A percentile compares a stretch with the other conserved stretches of the same genome.
These are phyloP conservation scores for Marronus borbonicus DNA, from an alignment of 2,888 invertebrate genomes.

Conservation along the genomic window DNA sequence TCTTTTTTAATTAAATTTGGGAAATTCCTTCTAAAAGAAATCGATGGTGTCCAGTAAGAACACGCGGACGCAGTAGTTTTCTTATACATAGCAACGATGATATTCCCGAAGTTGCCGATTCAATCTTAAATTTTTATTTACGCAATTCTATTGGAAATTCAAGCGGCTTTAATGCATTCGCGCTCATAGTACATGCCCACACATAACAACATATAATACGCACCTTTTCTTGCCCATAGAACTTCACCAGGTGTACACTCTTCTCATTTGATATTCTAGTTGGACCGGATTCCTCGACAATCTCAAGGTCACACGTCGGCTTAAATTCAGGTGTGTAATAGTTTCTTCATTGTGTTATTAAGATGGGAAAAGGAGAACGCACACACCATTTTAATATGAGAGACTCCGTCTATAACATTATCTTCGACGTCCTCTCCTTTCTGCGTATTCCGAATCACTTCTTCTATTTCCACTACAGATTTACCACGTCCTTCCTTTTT, in stretches of 20 bases:
- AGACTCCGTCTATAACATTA: slow-evolving; percentile 5
- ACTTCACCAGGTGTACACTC: slow-evolving; percentile 47
- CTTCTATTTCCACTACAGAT: slow-evolving; percentile 5
- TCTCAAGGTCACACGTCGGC: slow-evolving; percentile 49
- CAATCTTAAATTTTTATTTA: background rate
- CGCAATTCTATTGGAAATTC: background rate
- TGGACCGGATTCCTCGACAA: slow-evolving; percentile 52
- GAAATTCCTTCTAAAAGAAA: no score
- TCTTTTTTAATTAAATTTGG: no score
- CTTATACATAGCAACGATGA: no score
- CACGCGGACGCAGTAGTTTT: no score
- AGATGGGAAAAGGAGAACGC: slow-evolving; percentile 21
- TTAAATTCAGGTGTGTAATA: slow-evolving; percentile 52
- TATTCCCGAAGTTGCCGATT: background rate
- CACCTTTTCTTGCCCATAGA: slow-evolving; percentile 20
- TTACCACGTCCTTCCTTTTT: slow-evolving; percentile 8
- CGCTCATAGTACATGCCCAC: background rate
- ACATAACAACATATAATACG: slow-evolving; percentile 16
- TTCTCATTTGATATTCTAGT: slow-evolving; percentile 52
- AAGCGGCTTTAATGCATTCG: slow-evolving; percentile 5
- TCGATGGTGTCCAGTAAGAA: no score
- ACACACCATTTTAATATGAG: background rate
- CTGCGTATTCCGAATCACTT: background rate
- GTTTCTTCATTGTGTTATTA: slow-evolving; percentile 50
- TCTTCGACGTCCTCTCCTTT: slow-evolving; percentile 1